A percentile compares a stretch with the other conserved stretches of the same genome.
Conservation (phyloP, 2,888 invertebrate species). For the Rhagonycha fulva region DNA sequence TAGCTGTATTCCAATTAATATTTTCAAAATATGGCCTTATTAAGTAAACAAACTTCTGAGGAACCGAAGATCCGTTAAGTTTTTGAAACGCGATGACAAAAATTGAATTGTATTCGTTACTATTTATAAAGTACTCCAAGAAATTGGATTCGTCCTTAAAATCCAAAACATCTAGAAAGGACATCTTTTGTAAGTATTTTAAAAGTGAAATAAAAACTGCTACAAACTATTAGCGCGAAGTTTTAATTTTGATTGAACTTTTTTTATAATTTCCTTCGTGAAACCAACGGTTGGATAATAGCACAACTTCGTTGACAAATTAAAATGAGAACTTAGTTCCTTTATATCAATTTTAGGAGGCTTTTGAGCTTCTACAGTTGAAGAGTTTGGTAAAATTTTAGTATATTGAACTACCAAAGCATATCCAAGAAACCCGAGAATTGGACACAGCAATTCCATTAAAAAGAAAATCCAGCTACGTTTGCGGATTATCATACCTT, state of each 20-base stretch:
- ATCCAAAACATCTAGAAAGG: slow-evolving; percentile 39
- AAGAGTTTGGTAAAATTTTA: fast-evolving
- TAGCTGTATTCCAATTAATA: slow-evolving; percentile 39
- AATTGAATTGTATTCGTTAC: slow-evolving; percentile 23
- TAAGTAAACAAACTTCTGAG: slow-evolving; percentile 41
- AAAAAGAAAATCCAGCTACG: not conserved
- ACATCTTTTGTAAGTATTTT: not conserved
- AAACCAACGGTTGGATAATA: not conserved
- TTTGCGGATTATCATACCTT: not conserved
- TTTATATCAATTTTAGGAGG: not conserved
- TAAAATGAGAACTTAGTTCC: not conserved
- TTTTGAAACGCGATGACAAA: slow-evolving; percentile 44
- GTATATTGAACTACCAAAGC: not conserved
- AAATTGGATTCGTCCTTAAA: slow-evolving; percentile 41
- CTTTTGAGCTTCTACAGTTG: not conserved
- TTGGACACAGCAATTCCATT: not conserved
- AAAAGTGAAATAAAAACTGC: slow-evolving; percentile 10
- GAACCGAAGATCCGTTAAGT: slow-evolving; percentile 18
- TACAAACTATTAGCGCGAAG: not conserved
- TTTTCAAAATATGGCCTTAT: slow-evolving; percentile 41
- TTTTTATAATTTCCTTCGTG: not conserved
- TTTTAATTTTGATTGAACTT: not conserved
- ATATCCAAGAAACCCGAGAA: not conserved
- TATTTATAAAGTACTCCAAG: slow-evolving; percentile 36
- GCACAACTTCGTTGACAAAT: not conserved